phyloP scores from a whole-genome alignment of 64 coral and sea anemone genomes.

The Platygyra sinensis region DNA sequence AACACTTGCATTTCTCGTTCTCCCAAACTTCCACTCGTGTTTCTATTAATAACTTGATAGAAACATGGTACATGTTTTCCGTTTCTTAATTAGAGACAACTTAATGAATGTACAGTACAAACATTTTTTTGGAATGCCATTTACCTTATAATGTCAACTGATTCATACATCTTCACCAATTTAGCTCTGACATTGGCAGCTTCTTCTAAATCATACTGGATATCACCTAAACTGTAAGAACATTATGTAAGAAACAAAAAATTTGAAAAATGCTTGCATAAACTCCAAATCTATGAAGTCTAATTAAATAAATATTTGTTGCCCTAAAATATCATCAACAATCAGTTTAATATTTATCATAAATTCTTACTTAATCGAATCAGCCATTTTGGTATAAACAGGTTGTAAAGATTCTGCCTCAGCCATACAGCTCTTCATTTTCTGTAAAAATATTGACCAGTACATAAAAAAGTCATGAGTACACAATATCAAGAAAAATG shows the following conservation, averaged over 20 bases:
- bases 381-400: constrained; percentile 90
- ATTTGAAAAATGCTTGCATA: too few species aligned
- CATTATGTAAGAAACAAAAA: too few species aligned
- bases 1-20: too few species aligned
- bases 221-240: constrained; percentile 82
- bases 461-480: neutral
- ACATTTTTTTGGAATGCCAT: neutral
- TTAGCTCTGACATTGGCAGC: constrained; percentile 69
- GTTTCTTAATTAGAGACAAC: too few species aligned
- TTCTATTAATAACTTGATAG: too few species aligned
- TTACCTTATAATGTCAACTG: constrained; percentile 87
- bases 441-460: constrained; percentile 43
- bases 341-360: too few species aligned
- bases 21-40: too few species aligned
- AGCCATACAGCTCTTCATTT: constrained; percentile 91
- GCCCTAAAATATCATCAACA: too few species aligned
- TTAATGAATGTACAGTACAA: neutral
- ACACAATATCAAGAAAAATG: too few species aligned
- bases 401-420: constrained; percentile 93
- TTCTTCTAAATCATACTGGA: constrained; percentile 84
- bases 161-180: constrained; percentile 90
- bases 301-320: too few species aligned
- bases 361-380: constrained; percentile 86
- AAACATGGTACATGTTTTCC: too few species aligned
- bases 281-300: too few species aligned